phyloP scores from a whole-genome alignment of 1,140 invertebrate genomes.

The Gerris buenoi region DNA sequence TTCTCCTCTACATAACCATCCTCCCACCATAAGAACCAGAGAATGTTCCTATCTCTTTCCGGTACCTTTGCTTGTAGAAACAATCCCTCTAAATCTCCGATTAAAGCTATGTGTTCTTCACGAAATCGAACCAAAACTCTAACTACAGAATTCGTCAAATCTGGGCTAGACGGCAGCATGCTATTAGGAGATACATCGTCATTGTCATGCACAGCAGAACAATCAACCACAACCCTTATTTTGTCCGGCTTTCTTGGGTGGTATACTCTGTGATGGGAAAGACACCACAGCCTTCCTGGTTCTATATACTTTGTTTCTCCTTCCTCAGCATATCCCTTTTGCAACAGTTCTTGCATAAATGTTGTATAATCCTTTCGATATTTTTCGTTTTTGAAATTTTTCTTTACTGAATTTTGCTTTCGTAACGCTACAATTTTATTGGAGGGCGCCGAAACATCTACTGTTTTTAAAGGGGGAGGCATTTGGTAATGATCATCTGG shows the following conservation, averaged over 20 bases:
- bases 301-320: neutral
- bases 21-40: neutral
- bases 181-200: neutral
- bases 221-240: neutral
- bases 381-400: neutral
- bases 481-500: neutral
- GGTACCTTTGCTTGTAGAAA: neutral
- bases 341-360: neutral
- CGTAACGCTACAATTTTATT: neutral
- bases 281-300: neutral
- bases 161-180: neutral
- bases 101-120: neutral
- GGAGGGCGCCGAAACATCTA: neutral
- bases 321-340: neutral
- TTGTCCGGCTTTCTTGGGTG: neutral
- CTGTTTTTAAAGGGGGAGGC: neutral
- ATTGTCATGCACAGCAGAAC: neutral
- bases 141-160: neutral
- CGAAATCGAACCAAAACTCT: neutral
- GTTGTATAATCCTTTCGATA: neutral
- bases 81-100: neutral
- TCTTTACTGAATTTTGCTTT: neutral
- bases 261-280: neutral
- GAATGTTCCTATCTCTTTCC: neutral
- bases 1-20: neutral